These are phyloP conservation scores for Euspilapteryx auroguttella DNA, from an alignment of 2,888 invertebrate species.

Conservation along the genomic window DNA sequence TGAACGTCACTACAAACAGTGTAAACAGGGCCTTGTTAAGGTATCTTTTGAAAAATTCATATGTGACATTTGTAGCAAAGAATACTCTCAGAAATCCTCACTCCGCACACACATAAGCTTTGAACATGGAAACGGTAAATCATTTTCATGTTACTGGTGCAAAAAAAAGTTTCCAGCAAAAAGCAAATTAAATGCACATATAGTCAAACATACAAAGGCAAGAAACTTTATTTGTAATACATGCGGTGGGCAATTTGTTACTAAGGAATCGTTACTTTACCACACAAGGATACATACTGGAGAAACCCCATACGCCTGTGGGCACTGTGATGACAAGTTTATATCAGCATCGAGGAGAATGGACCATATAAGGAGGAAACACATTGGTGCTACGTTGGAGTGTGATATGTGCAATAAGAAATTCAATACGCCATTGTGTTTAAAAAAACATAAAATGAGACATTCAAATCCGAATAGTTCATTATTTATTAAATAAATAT, in stretches of 20 bases:
- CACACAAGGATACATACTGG: slow-evolving; percentile 22
- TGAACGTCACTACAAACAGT: slow-evolving; percentile 12
- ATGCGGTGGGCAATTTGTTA: slow-evolving; percentile 17
- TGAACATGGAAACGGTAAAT: slow-evolving; percentile 15
- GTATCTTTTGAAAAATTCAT: slow-evolving; percentile 3
- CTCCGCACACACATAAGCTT: slow-evolving; percentile 16
- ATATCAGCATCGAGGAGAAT: slow-evolving; percentile 17
- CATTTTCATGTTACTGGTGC: slow-evolving; percentile 17
- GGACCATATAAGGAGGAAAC: slow-evolving; percentile 15
- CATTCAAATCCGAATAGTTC: slow-evolving; percentile 15
- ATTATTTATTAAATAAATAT: slow-evolving; percentile 6
- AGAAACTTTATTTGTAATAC: slow-evolving; percentile 17
- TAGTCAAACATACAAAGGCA: slow-evolving; percentile 19
- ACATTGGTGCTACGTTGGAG: slow-evolving; percentile 11
- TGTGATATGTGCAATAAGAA: slow-evolving; percentile 17
- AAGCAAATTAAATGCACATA: slow-evolving; percentile 16
- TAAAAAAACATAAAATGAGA: slow-evolving; percentile 14
- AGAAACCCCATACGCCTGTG: slow-evolving; percentile 19
- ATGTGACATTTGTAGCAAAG: slow-evolving; percentile 18
- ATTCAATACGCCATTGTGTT: slow-evolving; percentile 12
- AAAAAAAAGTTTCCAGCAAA: slow-evolving; percentile 15
- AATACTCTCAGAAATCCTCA: slow-evolving; percentile 14
- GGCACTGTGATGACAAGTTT: slow-evolving; percentile 15
- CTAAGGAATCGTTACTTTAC: slow-evolving; percentile 16
- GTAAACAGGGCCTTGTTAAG: not conserved